Base-by-base conservation (phyloP, 2,888 invertebrate genomes). In the Oconnorella tubifera region DNA sequence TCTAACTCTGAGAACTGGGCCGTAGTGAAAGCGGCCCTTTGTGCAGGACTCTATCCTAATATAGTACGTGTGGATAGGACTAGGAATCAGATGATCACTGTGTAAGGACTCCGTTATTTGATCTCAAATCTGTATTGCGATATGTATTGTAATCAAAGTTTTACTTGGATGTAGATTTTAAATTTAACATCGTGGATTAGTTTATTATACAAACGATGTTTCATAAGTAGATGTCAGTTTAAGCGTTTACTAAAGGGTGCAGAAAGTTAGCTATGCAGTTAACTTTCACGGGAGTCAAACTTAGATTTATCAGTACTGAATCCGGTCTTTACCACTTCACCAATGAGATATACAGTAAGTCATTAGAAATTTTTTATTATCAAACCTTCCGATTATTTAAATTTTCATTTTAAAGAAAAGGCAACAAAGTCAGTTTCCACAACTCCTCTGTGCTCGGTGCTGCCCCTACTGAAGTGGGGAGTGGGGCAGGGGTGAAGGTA, bases 11-110 rank as follows among this genome's bases (percentile, higher is more conserved):
- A 90, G 74, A 89, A 89, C 77, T 93, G 92, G 92, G 89, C 92
- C 14, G 87, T 96, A 62, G 89, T 98, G 0, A 96, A 96, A 78
- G 90, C 91, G 0, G 91, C 92, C 1, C 84, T 97, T 33, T 88
- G 89, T 31, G 90, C 91, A 2, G 96, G 97, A 0, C 85, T 91
- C 66, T 97, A 96, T 82, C 97, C 98, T 0, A 91, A 92, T 73
- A 82, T 97, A 53, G 90, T 90, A 25, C 85, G 88, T 27, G 87
- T 90, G 1, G 89, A 90, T 77, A 83, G 88, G 19, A 86, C 86
- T 28, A 85, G 86, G 31, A 80, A 83, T 19, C 59, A 33, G 6
- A 62, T 71, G 25, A 65, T 56, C 51, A 67, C 71, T 27, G 59
- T 59, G 71, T 71, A 33, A 29, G 68, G 59, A 2, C 28, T 53